Base-by-base conservation (phyloP, 2,797 vertebrate genomes). In the Pempheris klunzingeri region DNA sequence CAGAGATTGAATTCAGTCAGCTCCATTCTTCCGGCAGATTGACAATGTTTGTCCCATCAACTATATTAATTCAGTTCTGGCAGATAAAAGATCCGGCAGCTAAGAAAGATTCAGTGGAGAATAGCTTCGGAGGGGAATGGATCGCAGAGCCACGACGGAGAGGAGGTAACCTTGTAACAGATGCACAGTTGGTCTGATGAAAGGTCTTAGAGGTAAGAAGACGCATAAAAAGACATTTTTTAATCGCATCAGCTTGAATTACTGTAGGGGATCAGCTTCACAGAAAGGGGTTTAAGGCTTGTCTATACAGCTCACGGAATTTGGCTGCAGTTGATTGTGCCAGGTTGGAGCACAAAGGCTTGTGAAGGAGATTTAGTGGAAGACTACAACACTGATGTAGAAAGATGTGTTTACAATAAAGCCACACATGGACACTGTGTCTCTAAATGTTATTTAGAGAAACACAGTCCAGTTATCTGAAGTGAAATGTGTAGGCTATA, bases 1-100 rank as follows among this genome's bases (percentile, higher is more conserved):
- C 91, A 81, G 78, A 93, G 88, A 95, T 92, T 93, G 94, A 95
- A 96, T 94, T 93, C 90, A 92, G 91, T 88, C 86, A 77, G 61
- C 83, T 93, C 94, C 80, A 90, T 96, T 96, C 94, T 94, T 93
- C 90, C 80, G 78, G 74, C 85, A 95, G 92, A 94, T 87, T 92
- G 93, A 95, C 90, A 95, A 93, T 93, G 94, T 94, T 96, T 95
- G 93, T 95, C 89, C 94, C 87, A 89, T 90, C 92, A 81, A 88
- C 81, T 88, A 78, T 90, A 94, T 94, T 95, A 95, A 95, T 95
- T 95, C 93, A 92, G 86, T 87, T 87, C 32, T 43, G 92, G 84
- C 84, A 88, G 92, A 92, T 93, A 91, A 91, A 88, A 88, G 83
- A 94, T 94, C 90, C 88, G 88, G 84, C 87, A 83, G 91, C 93